phyloP scores from a whole-genome alignment of 2,888 invertebrate species.

The Allygus modestus region DNA sequence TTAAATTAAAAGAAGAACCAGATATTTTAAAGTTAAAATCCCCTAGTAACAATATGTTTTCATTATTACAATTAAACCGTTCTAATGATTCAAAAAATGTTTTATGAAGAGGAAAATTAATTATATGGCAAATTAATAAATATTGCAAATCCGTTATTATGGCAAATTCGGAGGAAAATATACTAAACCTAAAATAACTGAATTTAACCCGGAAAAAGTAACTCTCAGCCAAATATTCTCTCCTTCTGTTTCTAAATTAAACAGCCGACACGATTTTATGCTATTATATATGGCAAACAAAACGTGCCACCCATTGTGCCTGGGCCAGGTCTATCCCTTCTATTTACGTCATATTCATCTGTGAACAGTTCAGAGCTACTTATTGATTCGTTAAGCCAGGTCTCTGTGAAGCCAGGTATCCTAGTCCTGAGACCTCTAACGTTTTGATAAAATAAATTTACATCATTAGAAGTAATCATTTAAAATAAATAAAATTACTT shows the following conservation, averaged over 20 bases:
- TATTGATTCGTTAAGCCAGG: background rate
- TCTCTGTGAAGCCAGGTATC: background rate
- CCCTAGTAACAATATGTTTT: background rate
- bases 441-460: no score
- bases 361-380: background rate
- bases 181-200: background rate
- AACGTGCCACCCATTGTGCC: background rate
- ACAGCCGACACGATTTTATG: no score
- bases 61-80: background rate
- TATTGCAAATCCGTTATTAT: no score
- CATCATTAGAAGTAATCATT: no score
- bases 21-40: slow-evolving; percentile 10
- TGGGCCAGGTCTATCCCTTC: background rate
- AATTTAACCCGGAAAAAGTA: background rate
- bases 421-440: no score
- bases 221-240: background rate
- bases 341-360: background rate
- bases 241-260: no score
- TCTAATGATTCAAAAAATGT: background rate
- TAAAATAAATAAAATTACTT: no score
- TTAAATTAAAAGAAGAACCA: background rate
- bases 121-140: no score
- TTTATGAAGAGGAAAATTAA: background rate
- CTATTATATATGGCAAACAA: background rate
- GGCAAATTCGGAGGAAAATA: no score